These are phyloP conservation scores for Macrostomum lignano DNA, from an alignment of 1,140 invertebrate genomes.

Conservation along the genomic window DNA sequence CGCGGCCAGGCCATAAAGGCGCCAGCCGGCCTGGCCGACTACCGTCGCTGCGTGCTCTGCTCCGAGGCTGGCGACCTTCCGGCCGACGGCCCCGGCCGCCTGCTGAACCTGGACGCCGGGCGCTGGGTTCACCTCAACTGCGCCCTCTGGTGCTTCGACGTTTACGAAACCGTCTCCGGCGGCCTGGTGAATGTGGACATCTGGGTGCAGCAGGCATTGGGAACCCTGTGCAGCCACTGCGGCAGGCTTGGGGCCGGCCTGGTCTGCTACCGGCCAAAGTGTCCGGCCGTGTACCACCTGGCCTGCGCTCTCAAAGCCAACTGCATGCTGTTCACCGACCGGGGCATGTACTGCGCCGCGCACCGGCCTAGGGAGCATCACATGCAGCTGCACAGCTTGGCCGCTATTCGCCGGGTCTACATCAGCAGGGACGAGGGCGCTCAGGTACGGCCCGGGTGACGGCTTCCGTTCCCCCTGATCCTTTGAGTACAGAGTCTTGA, in stretches of 20 bases:
- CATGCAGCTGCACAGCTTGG: constrained; percentile 32
- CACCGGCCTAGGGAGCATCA: background rate
- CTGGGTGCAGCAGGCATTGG: constrained; percentile 49
- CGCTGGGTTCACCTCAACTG: constrained; percentile 99
- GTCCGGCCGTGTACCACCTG: constrained; percentile 66
- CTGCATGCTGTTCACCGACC: constrained; percentile 43
- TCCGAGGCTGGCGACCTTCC: constrained; percentile 57
- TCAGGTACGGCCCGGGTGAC: constrained; percentile 22
- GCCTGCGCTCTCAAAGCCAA: constrained; percentile 62
- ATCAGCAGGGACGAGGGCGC: constrained; percentile 71
- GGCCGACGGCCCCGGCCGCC: constrained; percentile 49
- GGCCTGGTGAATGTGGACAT: constrained; percentile 79
- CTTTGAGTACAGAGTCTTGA: no score
- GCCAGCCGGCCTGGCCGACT: constrained; percentile 36
- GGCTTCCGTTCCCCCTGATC: constrained; percentile 7
- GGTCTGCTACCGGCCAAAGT: constrained; percentile 53
- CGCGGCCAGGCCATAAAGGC: no score
- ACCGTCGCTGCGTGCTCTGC: constrained; percentile 64
- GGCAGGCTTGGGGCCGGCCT: constrained; percentile 54
- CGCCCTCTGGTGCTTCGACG: constrained; percentile 86
- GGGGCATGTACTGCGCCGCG: constrained; percentile 4
- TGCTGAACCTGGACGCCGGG: constrained; percentile 82
- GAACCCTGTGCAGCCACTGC: constrained; percentile 40
- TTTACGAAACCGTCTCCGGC: constrained; percentile 79
- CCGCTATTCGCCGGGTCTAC: constrained; percentile 60